A percentile compares a stretch with the other conserved stretches of the same genome.
These are phyloP conservation scores for Drosophila emarginata DNA, from an alignment of 2,888 invertebrate species.

Conservation along the genomic window DNA sequence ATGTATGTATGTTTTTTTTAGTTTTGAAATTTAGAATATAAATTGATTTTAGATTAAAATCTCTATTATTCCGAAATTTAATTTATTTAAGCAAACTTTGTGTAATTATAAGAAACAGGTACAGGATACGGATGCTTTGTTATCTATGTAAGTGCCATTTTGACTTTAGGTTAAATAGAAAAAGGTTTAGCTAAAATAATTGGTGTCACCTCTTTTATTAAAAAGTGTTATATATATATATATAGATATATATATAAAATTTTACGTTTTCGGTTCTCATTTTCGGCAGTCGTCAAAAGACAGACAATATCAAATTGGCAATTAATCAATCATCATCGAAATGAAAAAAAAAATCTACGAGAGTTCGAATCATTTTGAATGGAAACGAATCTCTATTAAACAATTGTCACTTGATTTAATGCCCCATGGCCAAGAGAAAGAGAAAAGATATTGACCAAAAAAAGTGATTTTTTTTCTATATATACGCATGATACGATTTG, in stretches of 20 bases:
- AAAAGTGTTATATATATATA: background rate
- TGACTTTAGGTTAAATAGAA: no score
- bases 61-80: no score
- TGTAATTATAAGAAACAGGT: no score
- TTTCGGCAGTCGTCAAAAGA: constrained; percentile 39
- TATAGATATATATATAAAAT: background rate
- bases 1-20: no score
- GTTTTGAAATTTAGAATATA: no score
- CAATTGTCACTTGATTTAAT: constrained; percentile 67
- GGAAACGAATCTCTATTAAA: constrained; percentile 30
- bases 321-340: constrained; percentile 65
- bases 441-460: constrained; percentile 6
- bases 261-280: background rate
- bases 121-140: no score
- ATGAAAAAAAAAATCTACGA: constrained; percentile 37
- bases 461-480: background rate
- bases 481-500: constrained; percentile 45
- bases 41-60: no score
- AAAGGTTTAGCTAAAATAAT: constrained; percentile 1
- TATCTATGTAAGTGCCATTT: no score
- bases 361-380: constrained; percentile 14
- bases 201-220: constrained; percentile 7
- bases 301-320: constrained; percentile 53
- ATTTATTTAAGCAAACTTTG: no score
- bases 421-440: constrained; percentile 38